Conservation (phyloP, 92 coral and sea anemone species). For the Chrysogorgia sp. region DNA sequence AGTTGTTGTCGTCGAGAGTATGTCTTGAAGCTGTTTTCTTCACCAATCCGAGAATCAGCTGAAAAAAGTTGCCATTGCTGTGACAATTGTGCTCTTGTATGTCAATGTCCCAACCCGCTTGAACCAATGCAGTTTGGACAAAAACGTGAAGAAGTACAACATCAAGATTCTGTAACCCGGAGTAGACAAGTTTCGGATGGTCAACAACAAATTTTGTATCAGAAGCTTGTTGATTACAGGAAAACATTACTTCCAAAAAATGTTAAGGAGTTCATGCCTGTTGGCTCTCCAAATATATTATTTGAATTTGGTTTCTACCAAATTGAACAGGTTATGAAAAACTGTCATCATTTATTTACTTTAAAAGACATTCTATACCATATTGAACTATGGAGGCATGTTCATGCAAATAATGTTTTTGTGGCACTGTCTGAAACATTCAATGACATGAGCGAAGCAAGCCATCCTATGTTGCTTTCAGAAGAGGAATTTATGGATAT, state of each 20-base stretch:
- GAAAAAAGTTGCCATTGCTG: conserved; percentile 13
- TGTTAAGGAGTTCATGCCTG: conserved; percentile 24
- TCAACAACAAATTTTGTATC: conserved; percentile 21
- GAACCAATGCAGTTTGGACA: conserved; percentile 14
- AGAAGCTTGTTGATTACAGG: conserved; percentile 28
- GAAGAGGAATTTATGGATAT: conserved; percentile 26
- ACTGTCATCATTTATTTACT: conserved; percentile 10
- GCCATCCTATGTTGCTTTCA: not conserved
- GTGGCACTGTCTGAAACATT: conserved; percentile 5
- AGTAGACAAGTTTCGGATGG: not conserved
- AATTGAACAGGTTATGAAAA: conserved; percentile 28
- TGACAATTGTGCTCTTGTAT: conserved; percentile 1
- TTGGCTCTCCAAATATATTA: conserved; percentile 24
- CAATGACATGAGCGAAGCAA: conserved; percentile 14
- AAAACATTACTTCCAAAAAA: conserved; percentile 28
- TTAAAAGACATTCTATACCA: conserved; percentile 12
- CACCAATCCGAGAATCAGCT: not conserved
- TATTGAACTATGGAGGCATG: conserved; percentile 30
- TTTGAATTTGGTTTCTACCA: conserved; percentile 31
- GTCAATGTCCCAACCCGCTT: conserved; percentile 13
- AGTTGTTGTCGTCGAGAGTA: conserved; percentile 19
- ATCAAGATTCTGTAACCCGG: not conserved
- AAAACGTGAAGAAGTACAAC: not conserved
- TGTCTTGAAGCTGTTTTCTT: conserved; percentile 8
- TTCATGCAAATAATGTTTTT: conserved; percentile 35